These are phyloP conservation scores for Orthosia gothica DNA, from an alignment of 2,888 invertebrate species.

Conservation along the genomic window DNA sequence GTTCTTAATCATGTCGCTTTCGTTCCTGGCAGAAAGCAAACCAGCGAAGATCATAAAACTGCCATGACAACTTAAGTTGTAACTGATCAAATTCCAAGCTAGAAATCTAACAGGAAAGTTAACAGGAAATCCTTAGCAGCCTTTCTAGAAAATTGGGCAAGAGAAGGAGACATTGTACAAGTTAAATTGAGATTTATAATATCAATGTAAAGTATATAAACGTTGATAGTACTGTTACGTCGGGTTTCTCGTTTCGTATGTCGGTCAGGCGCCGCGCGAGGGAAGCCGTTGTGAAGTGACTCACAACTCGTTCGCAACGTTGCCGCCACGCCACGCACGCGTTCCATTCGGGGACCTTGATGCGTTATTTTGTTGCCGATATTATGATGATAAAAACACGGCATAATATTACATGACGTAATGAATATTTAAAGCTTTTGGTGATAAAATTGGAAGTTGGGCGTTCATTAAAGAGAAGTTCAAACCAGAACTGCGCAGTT, in stretches of 20 bases:
- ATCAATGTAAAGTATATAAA: conserved; percentile 62
- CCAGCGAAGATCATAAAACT: neutral
- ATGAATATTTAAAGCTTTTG: conserved; percentile 10
- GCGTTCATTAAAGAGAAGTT: neutral
- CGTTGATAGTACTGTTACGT: conserved; percentile 65
- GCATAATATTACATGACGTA: conserved; percentile 33
- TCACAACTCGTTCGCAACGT: conserved; percentile 71
- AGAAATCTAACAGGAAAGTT: neutral
- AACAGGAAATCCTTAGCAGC: neutral
- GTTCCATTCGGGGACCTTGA: conserved; percentile 63
- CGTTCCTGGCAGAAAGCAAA: neutral
- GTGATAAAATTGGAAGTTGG: neutral
- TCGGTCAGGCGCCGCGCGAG: conserved; percentile 73
- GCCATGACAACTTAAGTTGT: neutral
- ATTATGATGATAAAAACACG: conserved; percentile 45
- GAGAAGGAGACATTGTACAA: conserved; percentile 30
- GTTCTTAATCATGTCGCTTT: neutral
- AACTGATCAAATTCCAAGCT: neutral
- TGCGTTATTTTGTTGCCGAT: conserved; percentile 54
- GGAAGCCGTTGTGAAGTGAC: conserved; percentile 82
- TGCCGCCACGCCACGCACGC: conserved; percentile 64
- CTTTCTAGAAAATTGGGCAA: conserved; percentile 16
- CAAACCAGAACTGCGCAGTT: neutral
- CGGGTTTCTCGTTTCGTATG: conserved; percentile 68
- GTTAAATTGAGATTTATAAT: conserved; percentile 51